Evolutionary conservation across 2,113 vertebrate genomes (phyloP).

Genomic region (Lycocorax pyrrhopterus): DNA sequence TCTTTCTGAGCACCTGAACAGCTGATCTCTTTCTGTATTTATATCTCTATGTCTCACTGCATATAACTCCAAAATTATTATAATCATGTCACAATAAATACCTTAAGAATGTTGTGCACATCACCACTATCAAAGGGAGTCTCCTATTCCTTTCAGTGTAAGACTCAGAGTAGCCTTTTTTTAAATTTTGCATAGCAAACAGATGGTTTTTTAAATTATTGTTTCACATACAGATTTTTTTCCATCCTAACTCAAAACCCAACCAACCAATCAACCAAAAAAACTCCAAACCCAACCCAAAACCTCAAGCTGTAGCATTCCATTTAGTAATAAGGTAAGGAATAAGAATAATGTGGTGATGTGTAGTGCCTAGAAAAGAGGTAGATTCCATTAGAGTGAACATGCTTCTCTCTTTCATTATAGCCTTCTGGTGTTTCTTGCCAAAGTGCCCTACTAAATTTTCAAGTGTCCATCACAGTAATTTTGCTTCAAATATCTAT

Average conservation of each 20-base stretch:
- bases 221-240: not conserved
- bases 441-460: not conserved
- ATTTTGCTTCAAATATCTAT: not conserved
- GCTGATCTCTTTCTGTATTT: not conserved
- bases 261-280: not conserved
- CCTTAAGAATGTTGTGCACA: not conserved
- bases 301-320: not conserved
- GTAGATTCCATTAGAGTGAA: not conserved
- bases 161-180: not conserved
- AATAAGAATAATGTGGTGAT: not conserved
- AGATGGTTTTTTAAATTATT: rapidly evolving
- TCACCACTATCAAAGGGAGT: not conserved
- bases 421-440: not conserved
- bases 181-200: not conserved
- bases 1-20: not conserved
- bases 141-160: not conserved
- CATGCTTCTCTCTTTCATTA: not conserved
- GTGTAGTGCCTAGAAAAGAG: not conserved
- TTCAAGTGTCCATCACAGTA: not conserved
- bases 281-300: not conserved
- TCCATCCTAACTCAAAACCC: not conserved
- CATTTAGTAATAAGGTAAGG: too few species aligned
- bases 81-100: not conserved
- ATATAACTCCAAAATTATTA: not conserved
- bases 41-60: not conserved